Base-by-base conservation (phyloP, 2,797 vertebrate species). In the Melanotaenia trifasciata region DNA sequence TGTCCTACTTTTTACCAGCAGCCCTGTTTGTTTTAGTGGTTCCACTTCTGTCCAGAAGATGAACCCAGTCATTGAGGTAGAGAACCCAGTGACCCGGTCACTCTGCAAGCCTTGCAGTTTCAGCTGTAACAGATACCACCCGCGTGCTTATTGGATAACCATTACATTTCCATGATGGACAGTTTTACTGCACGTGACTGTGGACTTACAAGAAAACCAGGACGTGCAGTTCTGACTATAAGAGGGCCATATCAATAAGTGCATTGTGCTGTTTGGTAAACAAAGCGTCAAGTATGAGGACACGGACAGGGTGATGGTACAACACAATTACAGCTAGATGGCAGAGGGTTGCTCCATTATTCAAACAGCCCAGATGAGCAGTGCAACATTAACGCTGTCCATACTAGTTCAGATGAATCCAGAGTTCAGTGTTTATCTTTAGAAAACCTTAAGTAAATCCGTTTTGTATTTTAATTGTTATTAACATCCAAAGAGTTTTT, bases 101-200 rank as follows among this genome's bases (percentile, higher is more conserved):
- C 45, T 38, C 65, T 51, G 74, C 79, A 76, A 53, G 64, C 66
- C 58, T 80, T 64, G 67, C 35, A 14, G 32, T 79, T 75, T 80
- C 61, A 80, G 51, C 74, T 76, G 85, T 82, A 87, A 89, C 76
- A 30, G 76, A 87, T 80, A 78, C 65, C 22, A 1, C 56, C 66
- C 58, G 62, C 20, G 0, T 32, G 54, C 20, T 32, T 22, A 70
- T 84, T 81, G 71, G 63, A 81, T 77, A 70, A 85, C 75, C 76
- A 63, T 9, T 40, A 30, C 36, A 59, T 71, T 68, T 74, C 16
- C 38, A 66, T 58, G 43, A 20, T 72, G 57, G 12, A 70, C 14
- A 60, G n/a, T 70, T 73, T 28, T 54, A 45, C 57, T 50, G 58
- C 63, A 43, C 2, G 14, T 68, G 53, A 5, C 22, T 38, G 18